Percentiles rank a stretch among this genome's conserved stretches.
These are phyloP conservation scores for Galagoides demidoff DNA, from an alignment of 2,797 vertebrate species.

Conservation along the genomic window DNA sequence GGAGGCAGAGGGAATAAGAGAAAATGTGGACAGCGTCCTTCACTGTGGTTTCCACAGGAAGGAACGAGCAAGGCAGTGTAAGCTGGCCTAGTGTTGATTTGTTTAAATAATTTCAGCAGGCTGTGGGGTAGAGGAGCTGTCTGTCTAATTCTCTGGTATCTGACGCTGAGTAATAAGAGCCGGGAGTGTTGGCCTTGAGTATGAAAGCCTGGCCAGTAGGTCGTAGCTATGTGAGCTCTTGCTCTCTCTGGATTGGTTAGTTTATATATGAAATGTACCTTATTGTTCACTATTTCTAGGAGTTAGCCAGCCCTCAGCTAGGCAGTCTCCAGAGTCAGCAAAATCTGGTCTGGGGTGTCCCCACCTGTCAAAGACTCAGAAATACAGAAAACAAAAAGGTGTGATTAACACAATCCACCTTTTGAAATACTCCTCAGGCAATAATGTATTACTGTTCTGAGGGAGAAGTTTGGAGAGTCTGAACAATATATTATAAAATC, in stretches of 20 bases:
- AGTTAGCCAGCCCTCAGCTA: not conserved
- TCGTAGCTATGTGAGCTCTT: not conserved
- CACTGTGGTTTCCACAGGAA: not conserved
- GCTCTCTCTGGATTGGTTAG: not conserved
- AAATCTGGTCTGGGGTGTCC: not conserved
- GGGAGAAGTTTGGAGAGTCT: not conserved
- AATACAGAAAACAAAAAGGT: conserved; percentile 29
- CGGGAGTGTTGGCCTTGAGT: not conserved
- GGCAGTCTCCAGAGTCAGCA: not conserved
- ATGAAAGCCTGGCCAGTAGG: not conserved
- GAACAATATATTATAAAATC: not conserved
- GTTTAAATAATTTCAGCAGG: not conserved
- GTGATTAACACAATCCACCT: not conserved
- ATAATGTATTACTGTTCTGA: not conserved
- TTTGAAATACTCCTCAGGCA: not conserved
- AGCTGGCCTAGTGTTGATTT: not conserved
- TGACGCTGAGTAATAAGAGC: not conserved
- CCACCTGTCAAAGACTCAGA: not conserved
- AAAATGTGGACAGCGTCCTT: not conserved
- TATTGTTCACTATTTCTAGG: not conserved
- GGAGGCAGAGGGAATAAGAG: not conserved
- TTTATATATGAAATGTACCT: not conserved
- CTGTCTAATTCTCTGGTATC: not conserved
- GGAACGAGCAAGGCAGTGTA: not conserved
- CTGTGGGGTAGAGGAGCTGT: not conserved